phyloP scores from a whole-genome alignment of 53 echinoderm and acorn worm genomes.

The Hippasteria phrygiana region DNA sequence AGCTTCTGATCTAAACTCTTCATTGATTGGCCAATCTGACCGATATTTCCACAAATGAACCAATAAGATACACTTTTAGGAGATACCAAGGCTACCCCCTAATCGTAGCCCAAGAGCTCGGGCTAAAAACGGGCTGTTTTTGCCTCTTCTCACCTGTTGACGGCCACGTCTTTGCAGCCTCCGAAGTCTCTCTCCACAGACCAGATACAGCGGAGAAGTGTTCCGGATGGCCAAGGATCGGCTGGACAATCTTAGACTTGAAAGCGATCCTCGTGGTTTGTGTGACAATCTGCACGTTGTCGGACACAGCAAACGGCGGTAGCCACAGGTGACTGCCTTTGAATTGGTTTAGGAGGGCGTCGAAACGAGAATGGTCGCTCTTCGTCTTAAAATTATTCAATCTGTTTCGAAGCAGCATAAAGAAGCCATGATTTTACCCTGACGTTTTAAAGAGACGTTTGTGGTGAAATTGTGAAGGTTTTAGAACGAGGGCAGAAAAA shows the following conservation, averaged over 20 bases:
- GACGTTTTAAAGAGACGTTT: too few relatives aligned
- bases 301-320: background rate
- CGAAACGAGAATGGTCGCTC: background rate
- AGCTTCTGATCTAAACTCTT: too few relatives aligned
- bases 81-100: too few relatives aligned
- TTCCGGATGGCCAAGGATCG: constrained; percentile 1
- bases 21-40: too few relatives aligned
- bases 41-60: too few relatives aligned
- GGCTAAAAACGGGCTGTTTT: too few relatives aligned
- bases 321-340: background rate
- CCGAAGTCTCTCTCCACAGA: background rate
- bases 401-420: too few relatives aligned
- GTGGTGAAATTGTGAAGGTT: too few relatives aligned
- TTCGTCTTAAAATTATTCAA: background rate
- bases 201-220: background rate
- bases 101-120: too few relatives aligned
- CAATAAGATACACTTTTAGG: too few relatives aligned
- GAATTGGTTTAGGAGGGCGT: background rate
- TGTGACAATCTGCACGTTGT: background rate
- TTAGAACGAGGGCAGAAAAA: too few relatives aligned
- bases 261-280: background rate
- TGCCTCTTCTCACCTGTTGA: background rate
- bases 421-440: too few relatives aligned
- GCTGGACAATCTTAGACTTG: background rate
- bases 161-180: background rate